These are phyloP conservation scores for Hydropsyche betteni DNA, from an alignment of 2,888 invertebrate species.

Conservation along the genomic window DNA sequence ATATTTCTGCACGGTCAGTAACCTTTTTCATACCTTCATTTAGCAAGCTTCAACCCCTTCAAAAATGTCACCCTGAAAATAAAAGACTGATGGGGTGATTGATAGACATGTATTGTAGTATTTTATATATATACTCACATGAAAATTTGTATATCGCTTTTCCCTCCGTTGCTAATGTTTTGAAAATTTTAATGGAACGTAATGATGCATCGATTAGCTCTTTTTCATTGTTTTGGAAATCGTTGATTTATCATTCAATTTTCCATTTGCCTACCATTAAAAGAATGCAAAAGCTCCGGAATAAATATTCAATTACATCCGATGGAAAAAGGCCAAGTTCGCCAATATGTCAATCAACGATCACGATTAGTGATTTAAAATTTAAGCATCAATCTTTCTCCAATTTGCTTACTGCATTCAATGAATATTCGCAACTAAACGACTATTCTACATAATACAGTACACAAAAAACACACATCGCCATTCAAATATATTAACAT, in stretches of 20 bases:
- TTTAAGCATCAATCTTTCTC: not conserved
- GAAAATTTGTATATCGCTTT: no score
- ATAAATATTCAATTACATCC: not conserved
- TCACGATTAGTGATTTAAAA: conserved; percentile 12
- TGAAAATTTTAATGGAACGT: no score
- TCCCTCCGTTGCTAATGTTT: no score
- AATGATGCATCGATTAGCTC: no score
- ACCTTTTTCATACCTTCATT: no score
- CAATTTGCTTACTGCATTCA: not conserved
- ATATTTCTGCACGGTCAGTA: no score
- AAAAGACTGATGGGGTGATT: no score
- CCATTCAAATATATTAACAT: not conserved
- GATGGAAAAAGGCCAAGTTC: conserved; percentile 18
- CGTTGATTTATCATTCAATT: no score
- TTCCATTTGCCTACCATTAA: not conserved
- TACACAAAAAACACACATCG: not conserved
- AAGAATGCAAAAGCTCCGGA: not conserved
- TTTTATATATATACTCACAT: not conserved
- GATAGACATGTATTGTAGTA: no score
- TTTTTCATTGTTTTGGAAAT: no score
- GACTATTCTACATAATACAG: not conserved
- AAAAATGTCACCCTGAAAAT: no score
- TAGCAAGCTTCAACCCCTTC: no score
- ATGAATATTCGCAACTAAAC: not conserved
- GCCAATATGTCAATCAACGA: conserved; percentile 8